phyloP scores from a whole-genome alignment of 1,140 invertebrate genomes.

The Gonatopus flavifemur region DNA sequence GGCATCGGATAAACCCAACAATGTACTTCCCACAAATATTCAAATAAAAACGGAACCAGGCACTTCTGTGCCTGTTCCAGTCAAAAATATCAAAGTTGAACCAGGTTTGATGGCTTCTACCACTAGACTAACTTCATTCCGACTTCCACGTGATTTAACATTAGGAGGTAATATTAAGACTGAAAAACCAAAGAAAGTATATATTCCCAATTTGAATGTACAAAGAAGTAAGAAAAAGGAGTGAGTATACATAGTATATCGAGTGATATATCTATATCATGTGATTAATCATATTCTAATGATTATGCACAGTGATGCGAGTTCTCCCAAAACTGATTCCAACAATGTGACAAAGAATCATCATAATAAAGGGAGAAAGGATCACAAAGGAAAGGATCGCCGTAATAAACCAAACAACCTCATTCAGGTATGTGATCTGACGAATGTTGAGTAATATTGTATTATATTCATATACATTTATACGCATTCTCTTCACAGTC shows the following conservation, averaged over 20 bases:
- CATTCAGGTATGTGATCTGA: conserved; percentile 38
- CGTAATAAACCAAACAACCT: conserved; percentile 33
- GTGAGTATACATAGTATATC: no score
- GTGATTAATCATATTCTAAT: neutral
- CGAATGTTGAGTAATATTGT: neutral
- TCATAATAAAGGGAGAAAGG: conserved; percentile 24
- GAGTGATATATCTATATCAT: neutral
- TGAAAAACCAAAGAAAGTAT: conserved; percentile 47
- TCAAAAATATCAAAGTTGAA: conserved; percentile 37
- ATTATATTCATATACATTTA: conserved; percentile 3
- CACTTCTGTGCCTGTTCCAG: conserved; percentile 10
- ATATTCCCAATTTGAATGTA: conserved; percentile 50
- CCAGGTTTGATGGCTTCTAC: conserved; percentile 29
- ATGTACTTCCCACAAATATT: conserved; percentile 3
- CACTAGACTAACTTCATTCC: conserved; percentile 48
- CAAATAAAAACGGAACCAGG: conserved; percentile 22
- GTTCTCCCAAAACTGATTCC: conserved; percentile 19
- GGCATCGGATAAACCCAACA: conserved; percentile 15
- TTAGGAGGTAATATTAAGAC: conserved; percentile 45
- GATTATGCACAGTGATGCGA: conserved; percentile 28
- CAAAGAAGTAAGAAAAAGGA: conserved; percentile 49
- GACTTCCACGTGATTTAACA: conserved; percentile 46
- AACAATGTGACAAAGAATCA: no score
- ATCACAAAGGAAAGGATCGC: no score
- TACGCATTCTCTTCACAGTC: conserved; percentile 40